A percentile compares a stretch with the other conserved stretches of the same genome.
phyloP scores from a whole-genome alignment of 2,113 vertebrate genomes.

The Sinocyclocheilus anshuiensis region DNA sequence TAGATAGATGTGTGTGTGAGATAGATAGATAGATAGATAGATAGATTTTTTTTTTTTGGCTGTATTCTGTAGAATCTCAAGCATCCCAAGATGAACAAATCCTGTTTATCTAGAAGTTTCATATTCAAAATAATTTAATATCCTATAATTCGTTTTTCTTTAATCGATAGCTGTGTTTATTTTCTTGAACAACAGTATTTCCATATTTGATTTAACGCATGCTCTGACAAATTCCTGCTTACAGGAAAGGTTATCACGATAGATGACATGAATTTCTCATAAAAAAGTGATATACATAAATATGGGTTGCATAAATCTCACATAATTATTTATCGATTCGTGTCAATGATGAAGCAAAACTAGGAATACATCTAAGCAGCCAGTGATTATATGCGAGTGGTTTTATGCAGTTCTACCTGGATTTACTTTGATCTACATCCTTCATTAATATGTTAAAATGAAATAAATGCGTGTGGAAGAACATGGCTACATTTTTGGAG shows the following conservation, averaged over 20 bases:
- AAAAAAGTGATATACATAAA: conserved; percentile 53
- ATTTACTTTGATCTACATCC: conserved; percentile 11
- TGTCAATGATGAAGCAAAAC: neutral
- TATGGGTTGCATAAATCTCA: conserved; percentile 38
- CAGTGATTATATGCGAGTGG: neutral
- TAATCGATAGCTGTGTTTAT: neutral
- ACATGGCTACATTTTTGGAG: neutral
- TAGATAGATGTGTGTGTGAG: no score
- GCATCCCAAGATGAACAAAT: neutral
- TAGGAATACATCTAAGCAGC: neutral
- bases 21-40: no score
- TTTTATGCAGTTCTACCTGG: neutral
- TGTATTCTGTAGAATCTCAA: neutral
- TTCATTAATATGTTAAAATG: neutral
- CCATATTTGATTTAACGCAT: conserved; percentile 61
- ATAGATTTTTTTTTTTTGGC: no score
- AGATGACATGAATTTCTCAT: conserved; percentile 49
- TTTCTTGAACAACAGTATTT: conserved; percentile 52
- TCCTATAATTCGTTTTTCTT: neutral
- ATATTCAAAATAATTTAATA: neutral
- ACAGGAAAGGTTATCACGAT: conserved; percentile 66
- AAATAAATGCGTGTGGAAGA: conserved; percentile 14
- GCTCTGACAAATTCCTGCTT: conserved; percentile 50
- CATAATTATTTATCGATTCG: conserved; percentile 53
- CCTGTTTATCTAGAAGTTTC: neutral